A percentile compares a stretch with the other conserved stretches of the same genome.
Conservation (phyloP, 2,888 invertebrate genomes). For the Tupiocoris notatus region DNA sequence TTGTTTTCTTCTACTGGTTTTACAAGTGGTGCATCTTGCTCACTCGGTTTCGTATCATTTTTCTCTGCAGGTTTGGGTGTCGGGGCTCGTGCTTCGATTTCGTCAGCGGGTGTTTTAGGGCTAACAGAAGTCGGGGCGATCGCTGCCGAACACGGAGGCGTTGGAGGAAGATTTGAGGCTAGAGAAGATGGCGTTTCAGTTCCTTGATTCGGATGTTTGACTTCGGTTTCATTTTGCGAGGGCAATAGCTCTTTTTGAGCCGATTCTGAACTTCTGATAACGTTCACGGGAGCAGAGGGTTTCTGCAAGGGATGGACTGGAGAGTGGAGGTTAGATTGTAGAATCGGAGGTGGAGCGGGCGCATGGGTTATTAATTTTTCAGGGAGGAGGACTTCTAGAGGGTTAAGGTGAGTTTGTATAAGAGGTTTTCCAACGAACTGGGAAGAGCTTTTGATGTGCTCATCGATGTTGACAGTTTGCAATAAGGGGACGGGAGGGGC, state of each 20-base stretch:
- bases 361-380: conserved; percentile 51
- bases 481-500: conserved; percentile 34
- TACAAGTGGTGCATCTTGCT: not conserved
- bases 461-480: conserved; percentile 37
- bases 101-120: not conserved
- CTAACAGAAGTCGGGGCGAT: not conserved
- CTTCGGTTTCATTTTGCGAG: conserved; percentile 34
- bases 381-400: conserved; percentile 38
- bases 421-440: conserved; percentile 14
- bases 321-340: not conserved
- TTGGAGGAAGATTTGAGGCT: conserved; percentile 14
- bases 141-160: not conserved
- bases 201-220: not conserved
- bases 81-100: not conserved
- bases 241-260: conserved; percentile 12
- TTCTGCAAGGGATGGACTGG: conserved; percentile 18
- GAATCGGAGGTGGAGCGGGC: conserved; percentile 49
- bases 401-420: conserved; percentile 10
- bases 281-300: conserved; percentile 23
- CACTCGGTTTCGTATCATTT: not conserved
- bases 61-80: not conserved
- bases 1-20: conserved; percentile 44
- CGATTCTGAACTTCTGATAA: conserved; percentile 34
- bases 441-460: conserved; percentile 25
- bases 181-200: conserved; percentile 23